A percentile compares a stretch with the other conserved stretches of the same genome.
phyloP scores from a whole-genome alignment of 2,888 invertebrate genomes.

The Metacarcinus magister region DNA sequence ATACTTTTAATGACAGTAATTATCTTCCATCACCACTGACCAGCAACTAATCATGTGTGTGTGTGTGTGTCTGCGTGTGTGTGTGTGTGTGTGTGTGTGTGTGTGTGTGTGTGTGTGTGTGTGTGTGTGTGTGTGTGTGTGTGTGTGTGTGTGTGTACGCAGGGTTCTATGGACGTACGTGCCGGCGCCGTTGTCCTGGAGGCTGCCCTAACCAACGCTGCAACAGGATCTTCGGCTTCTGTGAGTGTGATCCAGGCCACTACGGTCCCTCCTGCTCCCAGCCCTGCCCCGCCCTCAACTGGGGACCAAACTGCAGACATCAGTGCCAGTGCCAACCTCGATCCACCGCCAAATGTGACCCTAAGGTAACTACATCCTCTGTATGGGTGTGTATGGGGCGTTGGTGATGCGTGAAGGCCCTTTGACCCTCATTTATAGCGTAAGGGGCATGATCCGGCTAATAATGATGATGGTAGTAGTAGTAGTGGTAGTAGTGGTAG shows the following conservation, averaged over 20 bases:
- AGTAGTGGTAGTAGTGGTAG: too few relatives aligned
- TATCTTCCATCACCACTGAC: too few relatives aligned
- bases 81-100: slow-evolving; percentile 50
- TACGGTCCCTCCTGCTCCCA: slow-evolving; percentile 73
- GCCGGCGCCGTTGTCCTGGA: slow-evolving; percentile 69
- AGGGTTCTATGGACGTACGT: slow-evolving; percentile 76
- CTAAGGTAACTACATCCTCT: slow-evolving; percentile 65
- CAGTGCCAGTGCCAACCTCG: slow-evolving; percentile 76
- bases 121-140: background rate
- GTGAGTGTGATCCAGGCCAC: slow-evolving; percentile 79
- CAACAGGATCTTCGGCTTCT: slow-evolving; percentile 79
- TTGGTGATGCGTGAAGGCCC: too few relatives aligned
- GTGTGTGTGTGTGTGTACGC: slow-evolving; percentile 59
- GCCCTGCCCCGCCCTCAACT: slow-evolving; percentile 77
- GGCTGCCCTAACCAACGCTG: slow-evolving; percentile 78
- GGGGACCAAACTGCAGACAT: slow-evolving; percentile 79
- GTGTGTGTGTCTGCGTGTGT: slow-evolving; percentile 63
- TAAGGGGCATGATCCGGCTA: background rate
- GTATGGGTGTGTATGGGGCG: too few relatives aligned
- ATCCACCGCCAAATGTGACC: slow-evolving; percentile 67
- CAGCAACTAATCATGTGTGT: too few relatives aligned
- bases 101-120: background rate
- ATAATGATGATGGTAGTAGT: too few relatives aligned
- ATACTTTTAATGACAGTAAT: background rate
- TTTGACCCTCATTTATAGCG: too few relatives aligned